Conservation (phyloP, 2,113 vertebrate species). For the Chloroceryle aenea region DNA sequence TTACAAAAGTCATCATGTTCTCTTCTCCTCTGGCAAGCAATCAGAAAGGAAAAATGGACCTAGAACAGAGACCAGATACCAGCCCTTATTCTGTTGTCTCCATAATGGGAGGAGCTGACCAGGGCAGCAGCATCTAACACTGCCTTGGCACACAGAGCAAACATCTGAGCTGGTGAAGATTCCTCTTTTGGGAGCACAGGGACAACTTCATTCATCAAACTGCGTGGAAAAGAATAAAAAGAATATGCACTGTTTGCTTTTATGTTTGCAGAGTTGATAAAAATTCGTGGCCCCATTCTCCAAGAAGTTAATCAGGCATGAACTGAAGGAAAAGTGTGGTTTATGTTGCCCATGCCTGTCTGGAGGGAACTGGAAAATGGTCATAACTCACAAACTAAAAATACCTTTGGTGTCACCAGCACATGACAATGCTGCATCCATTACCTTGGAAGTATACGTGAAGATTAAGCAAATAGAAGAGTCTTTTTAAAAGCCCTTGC, state of each 20-base stretch:
- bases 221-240: background rate
- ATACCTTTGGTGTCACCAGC: background rate
- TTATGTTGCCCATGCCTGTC: background rate
- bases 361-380: background rate
- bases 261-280: slow-evolving; percentile 2
- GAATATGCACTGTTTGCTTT: background rate
- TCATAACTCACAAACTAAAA: background rate
- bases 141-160: background rate
- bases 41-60: background rate
- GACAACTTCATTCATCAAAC: background rate
- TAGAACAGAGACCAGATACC: background rate
- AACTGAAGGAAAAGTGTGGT: background rate
- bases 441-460: background rate
- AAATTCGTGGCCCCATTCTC: background rate
- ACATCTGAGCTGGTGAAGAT: background rate
- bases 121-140: background rate
- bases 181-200: background rate
- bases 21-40: background rate
- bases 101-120: background rate
- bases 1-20: background rate
- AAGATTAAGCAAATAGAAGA: background rate
- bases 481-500: background rate
- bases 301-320: background rate
- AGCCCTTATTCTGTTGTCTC: background rate
- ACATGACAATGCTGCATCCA: background rate